Evolutionary conservation across 2,888 invertebrate genomes (phyloP).

Genomic region (Rotaria macrura): DNA sequence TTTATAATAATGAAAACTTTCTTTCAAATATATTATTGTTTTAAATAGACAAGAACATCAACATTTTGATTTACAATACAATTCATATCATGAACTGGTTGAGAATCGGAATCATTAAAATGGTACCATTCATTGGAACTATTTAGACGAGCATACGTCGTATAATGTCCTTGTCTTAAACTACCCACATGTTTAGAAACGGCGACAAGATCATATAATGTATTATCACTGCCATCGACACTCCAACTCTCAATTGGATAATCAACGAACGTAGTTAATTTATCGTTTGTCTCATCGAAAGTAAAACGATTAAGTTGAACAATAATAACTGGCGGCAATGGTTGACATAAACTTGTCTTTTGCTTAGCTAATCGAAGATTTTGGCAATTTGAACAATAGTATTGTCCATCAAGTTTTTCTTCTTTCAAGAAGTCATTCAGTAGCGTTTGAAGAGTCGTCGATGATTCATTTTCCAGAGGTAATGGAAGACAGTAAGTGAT

Average conservation of each 20-base stretch:
- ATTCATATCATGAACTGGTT: not conserved
- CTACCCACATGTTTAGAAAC: not conserved
- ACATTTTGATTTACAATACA: not conserved
- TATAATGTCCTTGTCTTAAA: not conserved
- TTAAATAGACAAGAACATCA: conserved; percentile 4
- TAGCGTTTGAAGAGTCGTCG: not conserved
- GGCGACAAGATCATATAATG: not conserved
- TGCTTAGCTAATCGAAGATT: not conserved
- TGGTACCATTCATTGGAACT: not conserved
- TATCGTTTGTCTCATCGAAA: not conserved
- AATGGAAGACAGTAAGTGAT: not conserved
- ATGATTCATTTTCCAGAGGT: not conserved
- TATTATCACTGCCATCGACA: not conserved
- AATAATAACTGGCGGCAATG: not conserved
- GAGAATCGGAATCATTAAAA: not conserved
- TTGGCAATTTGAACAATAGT: not conserved
- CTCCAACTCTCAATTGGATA: not conserved
- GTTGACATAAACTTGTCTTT: not conserved
- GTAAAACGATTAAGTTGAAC: not conserved
- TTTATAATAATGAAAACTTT: too few species aligned
- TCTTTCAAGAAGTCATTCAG: not conserved
- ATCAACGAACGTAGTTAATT: not conserved
- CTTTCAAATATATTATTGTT: not conserved
- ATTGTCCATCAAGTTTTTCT: not conserved
- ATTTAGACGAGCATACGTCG: not conserved